Base-by-base conservation (phyloP, 2,797 vertebrate species). In the Miichthys miiuy region DNA sequence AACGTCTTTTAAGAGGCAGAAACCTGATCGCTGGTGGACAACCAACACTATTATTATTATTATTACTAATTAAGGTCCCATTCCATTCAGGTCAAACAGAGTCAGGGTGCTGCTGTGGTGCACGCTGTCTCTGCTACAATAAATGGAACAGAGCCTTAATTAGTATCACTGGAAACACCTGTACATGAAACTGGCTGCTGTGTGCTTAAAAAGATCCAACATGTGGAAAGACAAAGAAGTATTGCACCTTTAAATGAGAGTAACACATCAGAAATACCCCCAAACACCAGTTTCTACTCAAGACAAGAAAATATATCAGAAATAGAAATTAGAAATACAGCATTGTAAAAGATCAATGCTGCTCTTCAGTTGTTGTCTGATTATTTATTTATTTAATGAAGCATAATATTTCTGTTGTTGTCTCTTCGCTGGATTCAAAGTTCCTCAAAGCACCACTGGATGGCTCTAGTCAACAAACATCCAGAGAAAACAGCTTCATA, bases 381-480 rank as follows among this genome's bases (percentile, higher is more conserved):
- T 38, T 56, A 2, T 47, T n/a, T 65, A 27, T 46, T 50, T n/a
- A 9, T 71, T 21, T 8, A 17, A 21, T 4, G 13, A 14, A 56
- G 21, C 23, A 20, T 16, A 23, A 3, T 25, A 14, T 52, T 16
- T 30, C 20, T 52, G 4, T 6, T 58, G 42, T 21, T 72, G 68
- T 47, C 1, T 61, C 17, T 21, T 56, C 21, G 4, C 0, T 21
- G 0, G 58, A 21, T 23, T 67, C 21, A 51, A 60, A 87, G 77
- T 91, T 84, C 88, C 83, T 74, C 25, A 27, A 78, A 67, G 66
- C 85, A 86, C 91, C 95, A 91, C 94, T 94, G 89, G 95, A 87
- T 94, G 95, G 92, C 92, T 90, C 91, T 91, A 89, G 88, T 88
- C 78, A 87, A 91, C 92, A 90, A 87, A 91, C 9, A 85, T 80